Base-by-base conservation (phyloP, 2,888 invertebrate species). In the Troilus luridus region DNA sequence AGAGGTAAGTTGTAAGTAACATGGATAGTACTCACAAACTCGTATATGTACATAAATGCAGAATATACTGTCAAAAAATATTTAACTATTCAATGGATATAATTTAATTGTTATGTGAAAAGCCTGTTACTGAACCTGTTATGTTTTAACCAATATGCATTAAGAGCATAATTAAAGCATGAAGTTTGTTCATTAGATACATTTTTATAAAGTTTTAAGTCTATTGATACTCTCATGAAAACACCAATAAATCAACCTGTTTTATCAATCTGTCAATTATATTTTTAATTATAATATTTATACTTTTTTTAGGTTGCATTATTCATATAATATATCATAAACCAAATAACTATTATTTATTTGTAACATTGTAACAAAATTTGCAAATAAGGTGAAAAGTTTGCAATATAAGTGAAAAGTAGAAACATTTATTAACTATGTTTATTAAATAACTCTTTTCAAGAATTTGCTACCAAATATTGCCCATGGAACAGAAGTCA, bases 131-230 rank as follows among this genome's bases (percentile, higher is more conserved):
- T 0, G 54, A 56, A 56, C 12, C 56, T 85, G 85, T 56, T 56
- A 56, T 85, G 54, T 85, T 85, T 85, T 56, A 85, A 58, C 14
- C 56, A n/a, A 56, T n/a, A 56, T 85, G 85, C 85, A 85, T 85
- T 85, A 56, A n/a, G 56, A 56, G 56, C 56, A 85, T 85, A 85
- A 56, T 8, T 85, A 11, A 56, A 85, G 85, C 85, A 85, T 85
- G 85, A 41, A 85, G 85, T 85, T 85, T 85, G 85, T 85, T 56
- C 0, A 21, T 85, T 85, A 85, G 85, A 56, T 58, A 85, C n/a
- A 54, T 85, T 85, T n/a, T 11, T 85, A 85, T 56, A 27, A 56
- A 85, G 8, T 81, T 81, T 41, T 81, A 81, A 54, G 21, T 67
- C 67, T 67, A 67, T 24, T 67, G 12, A 14, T 24, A 67, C 7